Base-by-base conservation (phyloP, 2,888 invertebrate species). In the Chymomyza fuscimana region DNA sequence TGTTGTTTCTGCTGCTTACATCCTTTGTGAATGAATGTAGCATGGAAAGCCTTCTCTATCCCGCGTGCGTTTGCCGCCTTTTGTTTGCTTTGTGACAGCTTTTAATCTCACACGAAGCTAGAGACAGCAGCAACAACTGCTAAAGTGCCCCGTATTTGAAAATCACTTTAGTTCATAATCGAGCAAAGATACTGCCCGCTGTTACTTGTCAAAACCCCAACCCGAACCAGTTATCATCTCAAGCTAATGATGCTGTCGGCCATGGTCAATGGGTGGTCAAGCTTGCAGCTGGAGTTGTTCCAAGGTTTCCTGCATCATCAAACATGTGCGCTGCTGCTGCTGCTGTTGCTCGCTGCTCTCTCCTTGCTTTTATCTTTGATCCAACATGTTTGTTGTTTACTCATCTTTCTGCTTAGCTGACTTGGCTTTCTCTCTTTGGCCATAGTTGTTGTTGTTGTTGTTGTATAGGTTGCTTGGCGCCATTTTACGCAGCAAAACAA, bases 51-150 rank as follows among this genome's bases (percentile, higher is more conserved):
- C 52, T 63, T 36, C 36, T 25, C 25, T 19, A 7, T 3, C 32
- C 32, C 7, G 50, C 22, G 16, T 52, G 56, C 59, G 15, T n/a
- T 62, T 59, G 70, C 54, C 61, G 82, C 84, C 75, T 85, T 51
- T 88, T 85, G 88, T 88, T 86, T 86, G 85, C 84, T 82, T 85
- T 86, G 85, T 86, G 85, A 86, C 88, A 86, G 88, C 85, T 86
- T 86, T 86, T 86, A 86, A 86, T 85, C 84, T 88, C 80, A 25
- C 84, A 80, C 84, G 79, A 19, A 76, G 81, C 75, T 76, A 73
- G 60, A 25, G 58, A 25, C 25, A 22, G 56, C 56, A 70, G 51
- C 67, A 60, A 46, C 72, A 61, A 52, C 58, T 58, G 58, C 74
- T 64, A 82, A 80, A 79, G 81, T 86, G 74, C 74, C 81, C 71